Percentiles rank a stretch among this genome's conserved stretches.
These are phyloP conservation scores for Geodia barretti DNA, from an alignment of 37 sponge, comb jelly and placozoan species.

Conservation along the genomic window DNA sequence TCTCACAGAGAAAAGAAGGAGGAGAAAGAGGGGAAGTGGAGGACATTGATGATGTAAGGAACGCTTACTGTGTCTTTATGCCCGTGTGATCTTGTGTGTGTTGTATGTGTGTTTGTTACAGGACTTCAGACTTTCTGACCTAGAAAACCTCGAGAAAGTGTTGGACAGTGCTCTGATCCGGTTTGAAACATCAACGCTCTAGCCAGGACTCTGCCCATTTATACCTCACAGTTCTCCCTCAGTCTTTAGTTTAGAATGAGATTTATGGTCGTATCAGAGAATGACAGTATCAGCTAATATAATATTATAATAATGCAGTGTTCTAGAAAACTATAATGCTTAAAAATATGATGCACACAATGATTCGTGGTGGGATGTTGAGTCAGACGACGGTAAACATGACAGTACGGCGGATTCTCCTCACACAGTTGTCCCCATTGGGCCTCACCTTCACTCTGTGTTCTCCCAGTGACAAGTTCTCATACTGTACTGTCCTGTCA, in stretches of 20 bases:
- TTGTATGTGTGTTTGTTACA: no score
- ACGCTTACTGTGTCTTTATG: no score
- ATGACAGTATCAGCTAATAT: no score
- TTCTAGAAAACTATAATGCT: background rate
- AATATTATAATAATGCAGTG: no score
- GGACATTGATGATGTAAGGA: background rate
- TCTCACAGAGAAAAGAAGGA: no score
- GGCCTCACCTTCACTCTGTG: slow-evolving; percentile 28
- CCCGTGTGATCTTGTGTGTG: no score
- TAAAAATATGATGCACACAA: background rate
- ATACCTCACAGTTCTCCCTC: no score
- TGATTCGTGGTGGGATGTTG: background rate
- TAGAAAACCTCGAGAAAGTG: background rate
- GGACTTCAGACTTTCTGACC: background rate
- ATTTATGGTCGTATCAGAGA: no score
- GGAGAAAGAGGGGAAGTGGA: background rate
- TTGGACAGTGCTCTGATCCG: background rate
- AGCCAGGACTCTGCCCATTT: no score
- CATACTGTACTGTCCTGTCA: background rate
- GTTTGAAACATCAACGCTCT: background rate
- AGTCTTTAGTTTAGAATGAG: no score
- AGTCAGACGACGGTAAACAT: background rate
- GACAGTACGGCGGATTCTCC: slow-evolving; percentile 39
- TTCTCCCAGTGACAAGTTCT: slow-evolving; percentile 6
- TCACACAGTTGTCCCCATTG: slow-evolving; percentile 13